These are phyloP conservation scores for Gymnocephalus cernua DNA, from an alignment of 2,113 vertebrate species.

Conservation along the genomic window DNA sequence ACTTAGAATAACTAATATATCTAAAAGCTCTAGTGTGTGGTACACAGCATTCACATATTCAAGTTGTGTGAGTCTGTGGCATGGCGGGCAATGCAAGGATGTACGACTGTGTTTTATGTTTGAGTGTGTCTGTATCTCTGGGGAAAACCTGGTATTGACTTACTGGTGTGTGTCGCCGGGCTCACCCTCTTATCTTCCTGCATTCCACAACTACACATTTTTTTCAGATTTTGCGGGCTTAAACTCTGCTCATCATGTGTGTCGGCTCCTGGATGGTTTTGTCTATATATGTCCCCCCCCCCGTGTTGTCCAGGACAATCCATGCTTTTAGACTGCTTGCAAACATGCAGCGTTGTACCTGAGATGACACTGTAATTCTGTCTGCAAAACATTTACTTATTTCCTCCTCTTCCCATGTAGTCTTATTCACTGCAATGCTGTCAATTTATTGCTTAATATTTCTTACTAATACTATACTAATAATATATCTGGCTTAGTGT, in stretches of 20 bases:
- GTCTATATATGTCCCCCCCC: constrained; percentile 5
- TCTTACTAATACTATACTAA: not conserved
- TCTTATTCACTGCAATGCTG: not conserved
- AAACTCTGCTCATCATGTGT: not conserved
- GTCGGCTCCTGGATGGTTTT: constrained; percentile 5
- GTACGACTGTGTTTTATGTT: not conserved
- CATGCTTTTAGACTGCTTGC: not conserved
- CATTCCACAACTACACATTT: constrained; percentile 31
- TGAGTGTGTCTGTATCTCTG: constrained; percentile 17
- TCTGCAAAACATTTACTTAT: constrained; percentile 22
- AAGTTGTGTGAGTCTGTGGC: not conserved
- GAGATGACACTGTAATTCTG: constrained; percentile 26
- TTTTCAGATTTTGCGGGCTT: not conserved
- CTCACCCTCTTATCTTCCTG: constrained; percentile 46
- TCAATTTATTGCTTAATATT: constrained; percentile 1
- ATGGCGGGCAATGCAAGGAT: not conserved
- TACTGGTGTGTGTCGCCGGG: constrained; percentile 26
- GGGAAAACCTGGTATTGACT: constrained; percentile 40
- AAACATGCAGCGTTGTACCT: constrained; percentile 2
- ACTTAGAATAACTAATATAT: not conserved
- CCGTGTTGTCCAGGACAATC: no score
- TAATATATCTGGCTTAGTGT: not conserved
- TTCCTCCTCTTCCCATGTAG: constrained; percentile 6
- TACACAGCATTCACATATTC: not conserved
- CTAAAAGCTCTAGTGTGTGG: not conserved